Conservation (phyloP, 2,113 vertebrate genomes). For the Microcebus murinus region DNA sequence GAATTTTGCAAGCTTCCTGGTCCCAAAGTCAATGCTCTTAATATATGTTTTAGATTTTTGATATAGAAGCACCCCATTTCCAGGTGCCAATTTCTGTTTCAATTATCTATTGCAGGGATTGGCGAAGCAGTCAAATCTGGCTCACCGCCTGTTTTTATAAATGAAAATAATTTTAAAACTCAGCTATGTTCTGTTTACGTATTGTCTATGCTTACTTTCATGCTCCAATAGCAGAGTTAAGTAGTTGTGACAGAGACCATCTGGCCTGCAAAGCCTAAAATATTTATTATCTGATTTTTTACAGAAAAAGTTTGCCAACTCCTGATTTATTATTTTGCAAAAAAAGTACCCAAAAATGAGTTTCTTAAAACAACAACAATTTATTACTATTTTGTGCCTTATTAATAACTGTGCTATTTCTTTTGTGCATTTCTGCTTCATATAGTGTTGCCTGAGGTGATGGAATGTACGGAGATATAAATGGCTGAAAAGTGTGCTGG, state of each 20-base stretch:
- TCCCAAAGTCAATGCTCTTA: background rate
- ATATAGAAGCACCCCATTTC: background rate
- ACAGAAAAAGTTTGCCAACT: background rate
- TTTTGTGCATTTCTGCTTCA: constrained; percentile 12
- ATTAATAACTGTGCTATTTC: background rate
- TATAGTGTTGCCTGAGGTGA: background rate
- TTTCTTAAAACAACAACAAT: background rate
- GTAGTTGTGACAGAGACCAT: background rate
- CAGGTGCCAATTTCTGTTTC: background rate
- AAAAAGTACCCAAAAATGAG: background rate
- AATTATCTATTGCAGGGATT: background rate
- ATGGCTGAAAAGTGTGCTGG: background rate
- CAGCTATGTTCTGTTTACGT: background rate
- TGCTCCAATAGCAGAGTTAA: background rate
- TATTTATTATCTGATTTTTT: background rate
- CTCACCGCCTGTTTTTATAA: background rate
- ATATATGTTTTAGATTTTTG: constrained; percentile 23
- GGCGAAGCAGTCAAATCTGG: background rate
- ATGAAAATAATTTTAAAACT: background rate
- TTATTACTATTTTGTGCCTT: background rate
- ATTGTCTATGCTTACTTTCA: background rate
- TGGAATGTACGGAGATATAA: background rate
- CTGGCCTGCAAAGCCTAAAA: constrained; percentile 12
- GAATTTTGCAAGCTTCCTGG: background rate
- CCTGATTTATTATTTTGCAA: background rate